Conservation (phyloP, 2,797 vertebrate genomes). For the Sternarchorhynchus goeldii region DNA sequence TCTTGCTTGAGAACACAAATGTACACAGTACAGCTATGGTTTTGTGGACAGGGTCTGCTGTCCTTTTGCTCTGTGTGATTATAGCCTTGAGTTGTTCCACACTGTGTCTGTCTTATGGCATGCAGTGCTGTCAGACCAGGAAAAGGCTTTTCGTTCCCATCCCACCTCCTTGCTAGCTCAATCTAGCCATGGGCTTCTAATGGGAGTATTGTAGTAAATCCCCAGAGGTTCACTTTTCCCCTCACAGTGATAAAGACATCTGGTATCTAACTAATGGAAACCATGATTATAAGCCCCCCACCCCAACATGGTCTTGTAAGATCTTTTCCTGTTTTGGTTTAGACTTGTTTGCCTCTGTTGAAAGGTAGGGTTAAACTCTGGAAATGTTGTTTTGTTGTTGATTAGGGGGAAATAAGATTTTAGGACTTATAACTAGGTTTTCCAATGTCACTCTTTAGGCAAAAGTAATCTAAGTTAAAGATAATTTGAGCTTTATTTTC, state of each 20-base stretch:
- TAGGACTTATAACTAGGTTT: too few species aligned
- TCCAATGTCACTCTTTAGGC: too few species aligned
- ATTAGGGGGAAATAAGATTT: too few species aligned
- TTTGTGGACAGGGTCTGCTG: conserved; percentile 30
- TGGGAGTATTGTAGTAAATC: conserved; percentile 6
- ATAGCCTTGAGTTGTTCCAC: conserved; percentile 55
- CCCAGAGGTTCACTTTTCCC: conserved; percentile 24
- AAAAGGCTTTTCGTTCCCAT: conserved; percentile 15
- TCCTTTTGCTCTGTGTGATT: conserved; percentile 54
- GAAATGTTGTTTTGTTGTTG: background rate
- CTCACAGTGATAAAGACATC: conserved; percentile 38
- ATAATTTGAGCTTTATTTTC: too few species aligned
- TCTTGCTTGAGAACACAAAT: conserved; percentile 28
- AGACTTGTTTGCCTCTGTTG: conserved; percentile 31
- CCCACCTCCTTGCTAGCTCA: conserved; percentile 23
- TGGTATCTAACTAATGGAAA: conserved; percentile 55
- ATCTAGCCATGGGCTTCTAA: background rate
- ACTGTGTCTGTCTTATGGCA: conserved; percentile 25
- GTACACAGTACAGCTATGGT: background rate
- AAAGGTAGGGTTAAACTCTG: background rate
- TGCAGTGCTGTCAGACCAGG: conserved; percentile 23
- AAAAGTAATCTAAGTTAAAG: too few species aligned
- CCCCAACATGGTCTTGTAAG: conserved; percentile 55
- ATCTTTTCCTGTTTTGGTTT: conserved; percentile 68
- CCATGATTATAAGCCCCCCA: conserved; percentile 61